phyloP scores from a whole-genome alignment of 2,113 vertebrate genomes.

The Tetrao urogallus region DNA sequence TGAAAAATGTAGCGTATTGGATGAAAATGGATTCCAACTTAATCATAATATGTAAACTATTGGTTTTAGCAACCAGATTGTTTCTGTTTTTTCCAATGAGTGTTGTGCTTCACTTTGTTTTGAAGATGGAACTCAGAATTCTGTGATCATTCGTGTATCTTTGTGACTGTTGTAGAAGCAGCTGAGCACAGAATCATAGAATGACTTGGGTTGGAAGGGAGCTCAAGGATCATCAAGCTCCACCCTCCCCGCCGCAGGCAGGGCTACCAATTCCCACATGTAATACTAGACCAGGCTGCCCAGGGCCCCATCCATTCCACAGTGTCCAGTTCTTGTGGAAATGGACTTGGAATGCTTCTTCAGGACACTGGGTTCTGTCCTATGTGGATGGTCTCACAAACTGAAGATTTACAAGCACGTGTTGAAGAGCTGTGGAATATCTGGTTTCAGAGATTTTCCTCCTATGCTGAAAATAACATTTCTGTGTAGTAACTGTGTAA shows the following conservation, averaged over 20 bases:
- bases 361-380: neutral
- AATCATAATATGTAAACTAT: neutral
- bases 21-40: neutral
- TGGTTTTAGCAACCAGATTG: neutral
- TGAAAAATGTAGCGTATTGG: neutral
- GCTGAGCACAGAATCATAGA: neutral
- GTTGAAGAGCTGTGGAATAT: neutral
- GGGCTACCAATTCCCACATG: too few relatives aligned
- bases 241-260: too few relatives aligned
- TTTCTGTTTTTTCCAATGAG: neutral
- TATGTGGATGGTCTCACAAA: neutral
- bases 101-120: neutral
- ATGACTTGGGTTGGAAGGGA: too few relatives aligned
- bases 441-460: conserved; percentile 6
- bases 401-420: neutral
- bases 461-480: neutral
- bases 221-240: too few relatives aligned
- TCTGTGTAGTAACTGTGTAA: neutral
- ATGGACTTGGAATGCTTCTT: neutral
- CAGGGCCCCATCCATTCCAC: neutral
- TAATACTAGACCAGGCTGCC: too few relatives aligned
- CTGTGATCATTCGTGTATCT: neutral
- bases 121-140: neutral
- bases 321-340: neutral
- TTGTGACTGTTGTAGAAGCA: neutral